These are phyloP conservation scores for Crypturellus undulatus DNA, from an alignment of 2,113 vertebrate genomes.

Conservation along the genomic window DNA sequence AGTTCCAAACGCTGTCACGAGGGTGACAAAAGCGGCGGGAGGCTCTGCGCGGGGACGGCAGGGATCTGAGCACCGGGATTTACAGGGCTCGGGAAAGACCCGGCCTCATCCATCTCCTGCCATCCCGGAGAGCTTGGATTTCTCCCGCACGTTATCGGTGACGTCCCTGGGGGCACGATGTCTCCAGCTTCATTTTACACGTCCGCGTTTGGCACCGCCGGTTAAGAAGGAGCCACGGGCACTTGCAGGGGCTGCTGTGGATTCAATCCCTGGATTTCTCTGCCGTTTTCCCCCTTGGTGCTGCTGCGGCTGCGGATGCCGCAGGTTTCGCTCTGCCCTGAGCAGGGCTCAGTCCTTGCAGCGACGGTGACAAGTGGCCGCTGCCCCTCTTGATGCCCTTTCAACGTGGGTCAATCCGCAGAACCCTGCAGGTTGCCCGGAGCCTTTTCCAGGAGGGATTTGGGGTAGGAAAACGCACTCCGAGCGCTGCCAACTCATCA, in stretches of 20 bases:
- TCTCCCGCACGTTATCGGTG: background rate
- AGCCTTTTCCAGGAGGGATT: background rate
- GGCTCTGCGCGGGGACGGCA: background rate
- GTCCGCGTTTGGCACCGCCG: too few relatives aligned
- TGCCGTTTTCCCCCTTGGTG: too few relatives aligned
- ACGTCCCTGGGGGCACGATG: background rate
- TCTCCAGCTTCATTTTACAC: background rate
- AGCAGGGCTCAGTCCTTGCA: background rate
- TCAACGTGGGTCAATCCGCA: too few relatives aligned
- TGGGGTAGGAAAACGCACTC: background rate
- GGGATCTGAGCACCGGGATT: background rate
- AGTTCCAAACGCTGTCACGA: background rate
- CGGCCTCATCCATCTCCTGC: background rate
- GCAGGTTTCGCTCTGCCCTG: too few relatives aligned
- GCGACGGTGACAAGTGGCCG: background rate
- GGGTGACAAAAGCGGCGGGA: background rate
- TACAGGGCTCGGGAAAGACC: background rate
- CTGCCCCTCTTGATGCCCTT: too few relatives aligned
- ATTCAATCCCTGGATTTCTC: too few relatives aligned
- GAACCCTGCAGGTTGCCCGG: too few relatives aligned
- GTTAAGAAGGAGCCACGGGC: background rate
- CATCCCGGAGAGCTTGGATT: background rate
- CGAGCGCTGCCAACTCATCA: too few relatives aligned
- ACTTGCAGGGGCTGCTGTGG: too few relatives aligned
- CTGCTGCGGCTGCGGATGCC: too few relatives aligned